A percentile compares a stretch with the other conserved stretches of the same genome.
Conservation (phyloP, 1,140 invertebrate species). For the Orchesella cincta region DNA sequence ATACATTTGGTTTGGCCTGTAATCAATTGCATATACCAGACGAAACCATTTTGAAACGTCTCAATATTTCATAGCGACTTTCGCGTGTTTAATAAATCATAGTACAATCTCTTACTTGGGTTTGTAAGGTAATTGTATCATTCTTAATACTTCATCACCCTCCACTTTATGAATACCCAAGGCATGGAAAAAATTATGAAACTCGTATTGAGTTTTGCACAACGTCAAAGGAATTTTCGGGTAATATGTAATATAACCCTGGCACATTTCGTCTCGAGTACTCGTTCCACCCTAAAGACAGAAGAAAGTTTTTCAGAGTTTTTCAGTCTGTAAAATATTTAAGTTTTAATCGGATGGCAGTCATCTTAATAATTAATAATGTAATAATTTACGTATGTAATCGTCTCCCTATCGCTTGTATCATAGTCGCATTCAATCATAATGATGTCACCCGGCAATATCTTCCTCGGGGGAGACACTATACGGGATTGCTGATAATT, state of each 20-base stretch:
- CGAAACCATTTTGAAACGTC: too few species aligned
- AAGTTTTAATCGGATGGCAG: too few species aligned
- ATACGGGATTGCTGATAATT: conserved; percentile 77
- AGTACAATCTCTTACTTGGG: conserved; percentile 17
- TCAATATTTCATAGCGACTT: too few species aligned
- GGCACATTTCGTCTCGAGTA: conserved; percentile 80
- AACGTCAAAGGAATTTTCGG: conserved; percentile 72
- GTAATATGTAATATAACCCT: conserved; percentile 80
- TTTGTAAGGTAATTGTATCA: conserved; percentile 32
- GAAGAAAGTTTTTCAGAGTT: too few species aligned
- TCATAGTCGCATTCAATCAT: conserved; percentile 80
- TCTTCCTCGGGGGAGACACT: conserved; percentile 69
- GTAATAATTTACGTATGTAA: conserved; percentile 53
- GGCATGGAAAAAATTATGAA: conserved; percentile 42
- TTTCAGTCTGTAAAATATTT: too few species aligned
- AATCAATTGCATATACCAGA: background rate
- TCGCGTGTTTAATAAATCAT: background rate
- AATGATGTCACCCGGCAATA: conserved; percentile 75
- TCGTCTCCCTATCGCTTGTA: conserved; percentile 50
- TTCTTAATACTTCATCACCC: conserved; percentile 7
- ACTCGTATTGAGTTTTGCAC: conserved; percentile 57
- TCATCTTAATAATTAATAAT: too few species aligned
- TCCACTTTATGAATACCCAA: conserved; percentile 24
- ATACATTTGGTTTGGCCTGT: conserved; percentile 17
- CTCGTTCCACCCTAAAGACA: conserved; percentile 70